Evolutionary conservation across 2,797 vertebrate species (phyloP).

Genomic region (Argya squamiceps): DNA sequence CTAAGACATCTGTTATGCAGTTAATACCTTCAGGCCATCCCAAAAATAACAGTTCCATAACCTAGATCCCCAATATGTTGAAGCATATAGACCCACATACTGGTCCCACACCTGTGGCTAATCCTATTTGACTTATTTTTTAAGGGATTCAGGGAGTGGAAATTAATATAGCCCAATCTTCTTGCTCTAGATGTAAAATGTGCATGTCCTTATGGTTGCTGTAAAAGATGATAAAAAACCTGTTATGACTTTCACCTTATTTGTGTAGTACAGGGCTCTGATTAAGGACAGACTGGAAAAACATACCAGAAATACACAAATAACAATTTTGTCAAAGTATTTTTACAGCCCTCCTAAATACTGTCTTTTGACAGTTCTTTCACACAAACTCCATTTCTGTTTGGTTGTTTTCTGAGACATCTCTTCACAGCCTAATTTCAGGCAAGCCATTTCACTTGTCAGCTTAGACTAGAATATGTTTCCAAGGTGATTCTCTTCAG

Average conservation of each 20-base stretch:
- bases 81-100: neutral
- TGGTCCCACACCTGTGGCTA: neutral
- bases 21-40: neutral
- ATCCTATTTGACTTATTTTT: neutral
- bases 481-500: neutral
- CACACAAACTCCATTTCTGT: neutral
- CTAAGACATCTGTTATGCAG: neutral
- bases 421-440: neutral
- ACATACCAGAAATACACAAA: neutral
- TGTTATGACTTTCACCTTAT: neutral
- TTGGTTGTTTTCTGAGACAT: neutral
- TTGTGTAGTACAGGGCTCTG: neutral
- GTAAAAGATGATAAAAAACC: neutral
- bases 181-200: neutral
- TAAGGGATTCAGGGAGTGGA: neutral
- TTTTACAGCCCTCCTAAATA: neutral
- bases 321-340: neutral
- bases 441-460: neutral
- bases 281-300: neutral
- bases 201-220: neutral
- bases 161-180: neutral
- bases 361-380: neutral
- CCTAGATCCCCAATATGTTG: neutral
- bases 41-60: neutral
- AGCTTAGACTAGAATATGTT: neutral